A percentile compares a stretch with the other conserved stretches of the same genome.
phyloP scores from a whole-genome alignment of 2,888 invertebrate genomes.

The Hedychridium roseum region DNA sequence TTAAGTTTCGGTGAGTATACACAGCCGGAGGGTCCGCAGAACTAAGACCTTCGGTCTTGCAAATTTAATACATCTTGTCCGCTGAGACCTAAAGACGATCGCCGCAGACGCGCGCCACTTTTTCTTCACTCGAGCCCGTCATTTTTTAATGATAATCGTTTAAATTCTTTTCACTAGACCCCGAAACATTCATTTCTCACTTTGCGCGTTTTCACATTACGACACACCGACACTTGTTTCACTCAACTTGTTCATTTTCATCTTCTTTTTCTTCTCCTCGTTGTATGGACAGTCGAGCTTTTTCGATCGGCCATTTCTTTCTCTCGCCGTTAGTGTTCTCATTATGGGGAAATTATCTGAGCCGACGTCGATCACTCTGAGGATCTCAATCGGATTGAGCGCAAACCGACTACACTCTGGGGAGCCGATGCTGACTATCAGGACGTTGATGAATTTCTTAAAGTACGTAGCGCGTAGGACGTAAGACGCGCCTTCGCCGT shows the following conservation, averaged over 20 bases:
- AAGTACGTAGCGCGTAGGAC: constrained; percentile 49
- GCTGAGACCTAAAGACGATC: constrained; percentile 53
- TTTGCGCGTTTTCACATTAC: too few relatives aligned
- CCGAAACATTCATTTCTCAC: too few relatives aligned
- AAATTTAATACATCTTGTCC: constrained; percentile 47
- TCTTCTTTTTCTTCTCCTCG: constrained; percentile 26
- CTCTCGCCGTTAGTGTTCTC: constrained; percentile 8
- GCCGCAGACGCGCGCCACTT: constrained; percentile 44
- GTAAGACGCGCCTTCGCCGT: constrained; percentile 45
- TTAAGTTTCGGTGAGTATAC: constrained; percentile 51
- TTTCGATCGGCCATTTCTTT: constrained; percentile 1
- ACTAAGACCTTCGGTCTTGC: constrained; percentile 50
- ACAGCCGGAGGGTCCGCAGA: constrained; percentile 44
- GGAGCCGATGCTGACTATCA: constrained; percentile 48
- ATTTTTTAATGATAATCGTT: too few relatives aligned
- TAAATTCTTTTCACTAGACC: too few relatives aligned
- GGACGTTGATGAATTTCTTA: constrained; percentile 39
- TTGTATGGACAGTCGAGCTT: constrained; percentile 32
- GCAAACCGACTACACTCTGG: constrained; percentile 46
- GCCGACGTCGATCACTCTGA: constrained; percentile 38
- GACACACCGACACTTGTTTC: too few relatives aligned
- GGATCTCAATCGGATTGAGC: constrained; percentile 49
- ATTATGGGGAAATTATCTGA: constrained; percentile 1
- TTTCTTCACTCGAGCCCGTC: constrained; percentile 19
- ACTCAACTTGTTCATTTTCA: constrained; percentile 31